These are phyloP conservation scores for Cataglyphis cursor DNA, from an alignment of 2,888 invertebrate genomes.

Conservation along the genomic window DNA sequence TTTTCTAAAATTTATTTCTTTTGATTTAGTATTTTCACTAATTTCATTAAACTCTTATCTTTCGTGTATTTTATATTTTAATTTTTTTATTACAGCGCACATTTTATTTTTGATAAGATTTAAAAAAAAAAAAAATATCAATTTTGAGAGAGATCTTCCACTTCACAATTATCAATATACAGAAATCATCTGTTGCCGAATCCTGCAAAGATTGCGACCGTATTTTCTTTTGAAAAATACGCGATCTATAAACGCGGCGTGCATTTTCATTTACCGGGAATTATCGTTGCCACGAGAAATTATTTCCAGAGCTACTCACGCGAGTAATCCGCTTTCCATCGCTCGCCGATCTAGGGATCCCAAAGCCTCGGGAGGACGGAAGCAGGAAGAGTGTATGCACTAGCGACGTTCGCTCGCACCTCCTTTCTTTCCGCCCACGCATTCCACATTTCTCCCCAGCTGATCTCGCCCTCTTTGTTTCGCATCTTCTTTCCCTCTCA, in stretches of 20 bases:
- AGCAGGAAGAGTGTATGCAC: not conserved
- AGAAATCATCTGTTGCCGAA: not conserved
- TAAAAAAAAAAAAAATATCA: not conserved
- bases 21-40: not conserved
- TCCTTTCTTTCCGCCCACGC: conserved; percentile 15
- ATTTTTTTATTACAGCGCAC: not conserved
- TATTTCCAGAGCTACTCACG: conserved; percentile 9
- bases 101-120: not conserved
- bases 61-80: not conserved
- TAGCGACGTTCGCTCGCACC: not conserved
- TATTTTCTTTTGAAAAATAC: not conserved
- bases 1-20: not conserved
- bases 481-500: not conserved
- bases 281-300: not conserved
- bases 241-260: not conserved
- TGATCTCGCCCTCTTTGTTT: conserved; percentile 29
- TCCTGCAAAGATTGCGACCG: not conserved
- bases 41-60: not conserved
- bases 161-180: not conserved
- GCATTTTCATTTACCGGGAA: not conserved
- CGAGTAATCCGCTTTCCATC: conserved; percentile 8
- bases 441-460: conserved; percentile 20
- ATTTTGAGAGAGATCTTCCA: not conserved
- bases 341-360: not conserved
- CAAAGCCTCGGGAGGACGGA: not conserved